A percentile compares a stretch with the other conserved stretches of the same genome.
Conservation (phyloP, 2,888 invertebrate species). For the Phasia obesa region DNA sequence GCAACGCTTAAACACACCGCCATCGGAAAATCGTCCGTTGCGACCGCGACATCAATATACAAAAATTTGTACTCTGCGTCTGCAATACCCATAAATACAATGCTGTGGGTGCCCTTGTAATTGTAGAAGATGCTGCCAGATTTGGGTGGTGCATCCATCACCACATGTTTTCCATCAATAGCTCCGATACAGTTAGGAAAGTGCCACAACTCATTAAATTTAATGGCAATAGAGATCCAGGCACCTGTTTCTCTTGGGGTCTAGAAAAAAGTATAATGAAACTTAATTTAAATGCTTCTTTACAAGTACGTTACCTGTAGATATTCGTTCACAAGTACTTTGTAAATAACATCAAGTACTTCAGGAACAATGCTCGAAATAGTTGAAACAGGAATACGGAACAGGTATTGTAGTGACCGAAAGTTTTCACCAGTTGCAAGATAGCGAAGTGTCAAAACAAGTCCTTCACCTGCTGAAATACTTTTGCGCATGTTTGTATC, state of each 20-base stretch:
- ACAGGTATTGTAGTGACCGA: conserved; percentile 15
- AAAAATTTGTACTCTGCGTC: conserved; percentile 14
- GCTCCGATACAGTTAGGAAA: conserved; percentile 38
- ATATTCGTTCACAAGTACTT: neutral
- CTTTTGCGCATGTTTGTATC: conserved; percentile 29
- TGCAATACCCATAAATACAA: conserved; percentile 18
- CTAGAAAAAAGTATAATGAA: neutral
- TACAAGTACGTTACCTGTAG: neutral
- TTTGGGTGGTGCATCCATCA: conserved; percentile 18
- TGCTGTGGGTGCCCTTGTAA: conserved; percentile 33
- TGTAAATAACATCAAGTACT: no score
- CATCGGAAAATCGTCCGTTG: conserved; percentile 22
- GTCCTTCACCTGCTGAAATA: conserved; percentile 33
- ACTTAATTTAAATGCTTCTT: no score
- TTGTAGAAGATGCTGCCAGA: conserved; percentile 24
- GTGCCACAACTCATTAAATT: conserved; percentile 15
- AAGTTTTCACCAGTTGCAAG: conserved; percentile 31
- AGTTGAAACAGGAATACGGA: neutral
- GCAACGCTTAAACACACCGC: conserved; percentile 16
- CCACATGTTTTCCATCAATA: conserved; percentile 16
- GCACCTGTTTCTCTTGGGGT: conserved; percentile 3
- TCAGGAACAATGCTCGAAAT: neutral
- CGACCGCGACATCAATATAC: conserved; percentile 31
- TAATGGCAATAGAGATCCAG: neutral
- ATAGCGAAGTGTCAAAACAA: no score